Percentiles rank a stretch among this genome's conserved stretches.
phyloP scores from a whole-genome alignment of 1,140 invertebrate species.

The Drosophila eugracilis region DNA sequence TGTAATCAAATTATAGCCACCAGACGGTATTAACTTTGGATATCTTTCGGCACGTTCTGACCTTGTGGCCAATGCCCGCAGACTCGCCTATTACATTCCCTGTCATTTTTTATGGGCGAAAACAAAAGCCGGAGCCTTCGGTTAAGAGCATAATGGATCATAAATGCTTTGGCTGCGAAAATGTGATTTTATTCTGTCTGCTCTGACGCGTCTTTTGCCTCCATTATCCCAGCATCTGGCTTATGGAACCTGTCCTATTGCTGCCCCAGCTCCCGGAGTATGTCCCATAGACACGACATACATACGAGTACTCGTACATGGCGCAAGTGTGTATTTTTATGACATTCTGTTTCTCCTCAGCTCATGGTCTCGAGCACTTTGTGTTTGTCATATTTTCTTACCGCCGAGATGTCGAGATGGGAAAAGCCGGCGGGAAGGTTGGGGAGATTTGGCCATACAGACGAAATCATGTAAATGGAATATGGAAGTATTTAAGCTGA shows the following conservation, averaged over 20 bases:
- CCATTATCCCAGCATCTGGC: conserved; percentile 31
- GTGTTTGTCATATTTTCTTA: conserved; percentile 27
- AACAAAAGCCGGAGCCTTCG: conserved; percentile 53
- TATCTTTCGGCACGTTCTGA: conserved; percentile 5
- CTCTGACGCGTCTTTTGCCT: conserved; percentile 37
- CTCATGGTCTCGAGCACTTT: conserved; percentile 23
- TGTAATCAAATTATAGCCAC: not conserved
- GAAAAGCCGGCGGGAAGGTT: conserved; percentile 1
- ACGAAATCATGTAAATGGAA: conserved; percentile 37
- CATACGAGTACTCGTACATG: not conserved
- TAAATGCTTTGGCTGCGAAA: conserved; percentile 71
- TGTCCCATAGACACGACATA: not conserved
- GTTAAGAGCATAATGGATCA: conserved; percentile 77
- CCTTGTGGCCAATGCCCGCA: conserved; percentile 21
- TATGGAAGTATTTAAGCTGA: conserved; percentile 24
- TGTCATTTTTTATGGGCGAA: conserved; percentile 55
- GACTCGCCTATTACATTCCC: conserved; percentile 31
- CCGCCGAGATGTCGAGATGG: conserved; percentile 22
- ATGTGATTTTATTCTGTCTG: conserved; percentile 71
- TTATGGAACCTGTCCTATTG: conserved; percentile 51
- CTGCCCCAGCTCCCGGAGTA: not conserved
- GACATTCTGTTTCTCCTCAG: conserved; percentile 27
- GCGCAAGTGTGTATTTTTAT: conserved; percentile 40
- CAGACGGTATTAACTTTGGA: not conserved
- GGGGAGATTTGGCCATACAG: conserved; percentile 4